Percentiles rank a stretch among this genome's conserved stretches.
Evolutionary conservation across 1,140 invertebrate species (phyloP).

Genomic region (Leptinotarsa undecemlineata): DNA sequence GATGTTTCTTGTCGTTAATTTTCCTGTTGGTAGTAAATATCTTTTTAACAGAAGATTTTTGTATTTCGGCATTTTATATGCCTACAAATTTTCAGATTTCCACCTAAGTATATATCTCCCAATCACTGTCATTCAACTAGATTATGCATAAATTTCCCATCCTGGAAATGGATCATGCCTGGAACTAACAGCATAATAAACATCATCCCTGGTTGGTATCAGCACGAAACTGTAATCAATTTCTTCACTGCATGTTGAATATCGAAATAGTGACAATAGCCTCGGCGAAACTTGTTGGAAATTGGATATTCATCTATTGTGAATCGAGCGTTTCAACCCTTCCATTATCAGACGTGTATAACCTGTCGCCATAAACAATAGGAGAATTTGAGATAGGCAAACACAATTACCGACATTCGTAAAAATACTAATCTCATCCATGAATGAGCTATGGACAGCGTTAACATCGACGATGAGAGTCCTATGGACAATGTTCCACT

Average conservation of each 20-base stretch:
- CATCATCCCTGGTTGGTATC: not conserved
- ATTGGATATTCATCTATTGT: conserved; percentile 43
- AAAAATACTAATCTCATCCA: conserved; percentile 47
- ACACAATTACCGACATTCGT: conserved; percentile 48
- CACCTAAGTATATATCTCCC: too few species aligned
- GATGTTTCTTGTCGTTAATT: too few species aligned
- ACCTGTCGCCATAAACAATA: conserved; percentile 40
- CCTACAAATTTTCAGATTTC: too few species aligned
- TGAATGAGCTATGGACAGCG: conserved; percentile 38
- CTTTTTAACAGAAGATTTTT: too few species aligned
- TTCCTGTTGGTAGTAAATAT: too few species aligned
- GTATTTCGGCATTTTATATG: too few species aligned
- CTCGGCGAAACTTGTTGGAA: conserved; percentile 33
- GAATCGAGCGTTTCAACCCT: conserved; percentile 26
- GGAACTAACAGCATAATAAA: not conserved
- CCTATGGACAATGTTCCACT: conserved; percentile 27
- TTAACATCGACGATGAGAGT: conserved; percentile 33
- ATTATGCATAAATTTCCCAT: too few species aligned
- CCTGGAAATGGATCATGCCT: not conserved
- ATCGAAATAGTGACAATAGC: conserved; percentile 35
- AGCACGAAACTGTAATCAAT: conserved; percentile 3
- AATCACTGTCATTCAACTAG: too few species aligned
- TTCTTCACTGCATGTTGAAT: conserved; percentile 30
- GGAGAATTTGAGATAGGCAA: conserved; percentile 41
- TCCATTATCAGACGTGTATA: conserved; percentile 26